Percentiles rank a stretch among this genome's conserved stretches.
phyloP scores from a whole-genome alignment of 2,797 vertebrate genomes.

The Orientallactaga sibirica region DNA sequence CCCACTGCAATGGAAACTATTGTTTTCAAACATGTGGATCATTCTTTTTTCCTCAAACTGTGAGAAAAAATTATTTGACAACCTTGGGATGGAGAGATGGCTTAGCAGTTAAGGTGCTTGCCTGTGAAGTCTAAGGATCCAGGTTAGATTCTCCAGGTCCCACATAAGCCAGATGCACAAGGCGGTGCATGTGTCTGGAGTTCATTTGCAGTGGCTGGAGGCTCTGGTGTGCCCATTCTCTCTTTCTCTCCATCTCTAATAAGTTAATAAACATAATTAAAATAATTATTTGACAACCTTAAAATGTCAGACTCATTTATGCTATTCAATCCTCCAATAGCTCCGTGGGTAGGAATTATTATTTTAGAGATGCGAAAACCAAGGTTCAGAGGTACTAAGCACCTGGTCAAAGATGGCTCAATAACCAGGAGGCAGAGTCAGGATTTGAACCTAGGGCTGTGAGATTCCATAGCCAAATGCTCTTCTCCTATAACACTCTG shows the following conservation, averaged over 20 bases:
- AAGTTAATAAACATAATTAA: too few species aligned
- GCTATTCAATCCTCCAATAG: not conserved
- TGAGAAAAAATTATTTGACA: not conserved
- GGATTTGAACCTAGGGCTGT: not conserved
- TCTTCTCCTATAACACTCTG: not conserved
- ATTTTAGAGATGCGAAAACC: not conserved
- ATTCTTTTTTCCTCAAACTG: not conserved
- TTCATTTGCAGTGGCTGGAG: too few species aligned
- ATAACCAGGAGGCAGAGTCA: not conserved
- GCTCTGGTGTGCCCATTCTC: too few species aligned
- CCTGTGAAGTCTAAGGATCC: too few species aligned
- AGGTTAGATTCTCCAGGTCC: too few species aligned
- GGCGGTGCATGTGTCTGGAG: too few species aligned
- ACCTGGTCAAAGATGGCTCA: not conserved
- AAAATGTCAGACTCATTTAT: not conserved
- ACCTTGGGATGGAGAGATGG: too few species aligned
- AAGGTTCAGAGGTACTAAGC: not conserved
- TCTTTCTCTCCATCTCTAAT: too few species aligned
- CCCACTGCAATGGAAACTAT: not conserved
- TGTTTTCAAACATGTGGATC: constrained; percentile 8
- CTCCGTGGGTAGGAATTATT: not conserved
- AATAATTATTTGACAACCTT: not conserved
- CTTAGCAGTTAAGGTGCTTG: too few species aligned
- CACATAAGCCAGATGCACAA: too few species aligned
- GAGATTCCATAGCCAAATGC: not conserved